Evolutionary conservation across 2,888 invertebrate genomes (phyloP).

Genomic region (Agrilus biguttatus): DNA sequence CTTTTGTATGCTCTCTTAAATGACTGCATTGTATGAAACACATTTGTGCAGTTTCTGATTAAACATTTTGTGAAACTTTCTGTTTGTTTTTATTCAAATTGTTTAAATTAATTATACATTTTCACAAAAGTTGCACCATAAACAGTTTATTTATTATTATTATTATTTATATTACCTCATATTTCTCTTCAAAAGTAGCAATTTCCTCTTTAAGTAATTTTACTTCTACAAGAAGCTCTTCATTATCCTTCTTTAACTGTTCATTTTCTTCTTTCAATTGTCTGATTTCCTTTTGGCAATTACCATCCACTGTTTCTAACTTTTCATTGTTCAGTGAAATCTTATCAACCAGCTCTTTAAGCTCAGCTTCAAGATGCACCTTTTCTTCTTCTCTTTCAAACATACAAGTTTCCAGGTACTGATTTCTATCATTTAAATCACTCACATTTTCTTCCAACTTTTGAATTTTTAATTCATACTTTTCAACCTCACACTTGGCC

Average conservation of each 20-base stretch:
- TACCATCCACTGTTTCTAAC: not conserved
- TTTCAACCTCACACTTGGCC: not conserved
- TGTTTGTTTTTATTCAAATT: too few species aligned
- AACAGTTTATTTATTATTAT: too few species aligned
- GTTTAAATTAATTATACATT: too few species aligned
- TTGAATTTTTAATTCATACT: conserved; percentile 4
- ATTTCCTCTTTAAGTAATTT: conserved; percentile 9
- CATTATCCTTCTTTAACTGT: not conserved
- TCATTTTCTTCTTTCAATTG: conserved; percentile 10
- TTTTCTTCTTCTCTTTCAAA: not conserved
- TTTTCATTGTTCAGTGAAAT: too few species aligned
- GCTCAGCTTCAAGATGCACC: not conserved
- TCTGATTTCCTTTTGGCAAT: not conserved
- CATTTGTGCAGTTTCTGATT: not conserved
- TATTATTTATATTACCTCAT: not conserved
- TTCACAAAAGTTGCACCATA: too few species aligned
- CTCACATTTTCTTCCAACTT: conserved; percentile 9
- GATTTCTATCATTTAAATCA: conserved; percentile 6
- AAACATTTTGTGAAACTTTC: too few species aligned
- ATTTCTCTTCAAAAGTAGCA: not conserved
- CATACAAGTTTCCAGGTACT: not conserved
- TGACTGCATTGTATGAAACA: too few species aligned
- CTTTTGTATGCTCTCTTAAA: too few species aligned
- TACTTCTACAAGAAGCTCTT: conserved; percentile 2
- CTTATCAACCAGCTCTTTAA: too few species aligned